phyloP scores from a whole-genome alignment of 2,113 vertebrate genomes.

The Phyllostomus hastatus region DNA sequence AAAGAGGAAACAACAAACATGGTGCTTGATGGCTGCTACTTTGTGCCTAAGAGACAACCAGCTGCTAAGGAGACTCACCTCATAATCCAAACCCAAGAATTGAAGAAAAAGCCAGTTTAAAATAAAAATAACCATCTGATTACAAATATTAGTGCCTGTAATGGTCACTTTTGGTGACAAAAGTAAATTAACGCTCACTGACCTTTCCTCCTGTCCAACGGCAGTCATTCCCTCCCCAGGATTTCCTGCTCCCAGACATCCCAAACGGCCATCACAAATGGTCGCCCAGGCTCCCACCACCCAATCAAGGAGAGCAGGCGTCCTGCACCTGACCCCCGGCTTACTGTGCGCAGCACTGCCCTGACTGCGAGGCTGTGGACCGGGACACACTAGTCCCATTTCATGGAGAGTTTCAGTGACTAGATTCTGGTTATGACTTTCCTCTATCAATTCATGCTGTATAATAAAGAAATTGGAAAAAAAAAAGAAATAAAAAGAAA shows the following conservation, averaged over 20 bases:
- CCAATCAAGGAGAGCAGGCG: neutral
- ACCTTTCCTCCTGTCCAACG: neutral
- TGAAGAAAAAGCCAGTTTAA: neutral
- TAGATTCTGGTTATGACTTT: neutral
- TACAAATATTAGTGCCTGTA: neutral
- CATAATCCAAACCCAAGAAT: neutral
- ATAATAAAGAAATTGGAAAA: neutral
- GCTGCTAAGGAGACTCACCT: neutral
- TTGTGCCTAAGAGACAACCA: neutral
- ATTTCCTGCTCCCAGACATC: neutral
- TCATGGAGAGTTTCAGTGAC: too few relatives aligned
- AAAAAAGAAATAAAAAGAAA: too few relatives aligned
- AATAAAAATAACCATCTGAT: neutral
- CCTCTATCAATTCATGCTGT: neutral
- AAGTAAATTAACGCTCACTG: neutral
- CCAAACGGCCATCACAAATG: neutral
- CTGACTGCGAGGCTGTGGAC: fast-evolving
- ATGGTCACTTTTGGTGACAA: neutral
- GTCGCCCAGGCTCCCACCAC: neutral
- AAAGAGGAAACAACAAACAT: neutral
- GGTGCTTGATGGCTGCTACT: neutral
- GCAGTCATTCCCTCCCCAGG: neutral
- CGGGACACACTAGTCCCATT: neutral
- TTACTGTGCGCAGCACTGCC: neutral
- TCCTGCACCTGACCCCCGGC: neutral